These are phyloP conservation scores for Fragum fragum DNA, from an alignment of 2,888 invertebrate genomes.

Conservation along the genomic window DNA sequence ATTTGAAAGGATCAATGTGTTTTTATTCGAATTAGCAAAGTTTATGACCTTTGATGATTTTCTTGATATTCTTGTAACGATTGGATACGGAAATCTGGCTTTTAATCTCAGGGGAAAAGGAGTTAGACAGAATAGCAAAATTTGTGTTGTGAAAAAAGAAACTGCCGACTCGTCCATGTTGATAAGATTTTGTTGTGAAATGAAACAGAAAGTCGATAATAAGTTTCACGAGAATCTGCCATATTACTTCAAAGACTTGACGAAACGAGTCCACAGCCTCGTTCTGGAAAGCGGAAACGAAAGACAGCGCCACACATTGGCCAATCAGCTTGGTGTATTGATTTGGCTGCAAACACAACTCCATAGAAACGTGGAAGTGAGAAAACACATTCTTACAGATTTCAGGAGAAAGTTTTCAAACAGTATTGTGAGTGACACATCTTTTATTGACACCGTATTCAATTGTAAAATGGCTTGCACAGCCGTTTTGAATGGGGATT, in stretches of 20 bases:
- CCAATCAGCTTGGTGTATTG: constrained; percentile 18
- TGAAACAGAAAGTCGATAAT: constrained; percentile 15
- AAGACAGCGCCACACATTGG: background rate
- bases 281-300: background rate
- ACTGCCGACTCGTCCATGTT: background rate
- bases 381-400: constrained; percentile 6
- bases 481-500: background rate
- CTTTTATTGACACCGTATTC: constrained; percentile 5
- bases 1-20: background rate
- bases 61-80: background rate
- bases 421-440: background rate
- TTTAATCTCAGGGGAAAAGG: no score
- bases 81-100: background rate
- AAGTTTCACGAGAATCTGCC: background rate
- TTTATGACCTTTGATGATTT: background rate
- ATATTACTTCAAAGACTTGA: background rate
- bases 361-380: background rate
- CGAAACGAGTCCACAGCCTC: background rate
- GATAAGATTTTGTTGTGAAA: background rate
- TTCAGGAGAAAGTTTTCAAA: background rate
- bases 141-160: background rate
- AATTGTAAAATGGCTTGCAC: constrained; percentile 18
- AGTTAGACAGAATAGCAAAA: background rate
- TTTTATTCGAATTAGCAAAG: constrained; percentile 13
- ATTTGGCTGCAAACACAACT: constrained; percentile 21